These are phyloP conservation scores for Tragelaphus buxtoni DNA, from an alignment of 2,113 vertebrate genomes.

Conservation along the genomic window DNA sequence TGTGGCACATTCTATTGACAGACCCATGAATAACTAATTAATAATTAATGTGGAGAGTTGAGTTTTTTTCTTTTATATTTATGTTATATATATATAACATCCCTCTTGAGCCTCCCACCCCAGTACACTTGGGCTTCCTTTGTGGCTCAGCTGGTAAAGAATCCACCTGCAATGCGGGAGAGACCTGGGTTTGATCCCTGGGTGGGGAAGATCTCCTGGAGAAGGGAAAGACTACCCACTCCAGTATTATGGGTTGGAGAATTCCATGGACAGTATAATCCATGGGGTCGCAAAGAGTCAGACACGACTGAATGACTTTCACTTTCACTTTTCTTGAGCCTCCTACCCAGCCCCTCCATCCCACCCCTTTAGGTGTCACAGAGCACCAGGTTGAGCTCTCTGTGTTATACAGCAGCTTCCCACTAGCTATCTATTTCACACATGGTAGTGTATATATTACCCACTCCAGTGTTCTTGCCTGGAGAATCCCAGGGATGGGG, in stretches of 20 bases:
- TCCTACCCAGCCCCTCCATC: background rate
- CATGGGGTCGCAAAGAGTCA: accelerated
- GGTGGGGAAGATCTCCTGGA: background rate
- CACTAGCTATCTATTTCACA: background rate
- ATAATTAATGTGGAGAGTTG: background rate
- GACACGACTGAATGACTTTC: background rate
- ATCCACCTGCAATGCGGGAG: background rate
- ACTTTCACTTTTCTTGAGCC: background rate
- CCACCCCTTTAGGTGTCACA: background rate
- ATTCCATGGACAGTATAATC: background rate
- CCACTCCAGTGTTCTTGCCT: too few relatives aligned
- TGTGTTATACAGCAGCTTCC: background rate
- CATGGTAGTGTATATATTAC: background rate
- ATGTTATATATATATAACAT: background rate
- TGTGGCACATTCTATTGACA: background rate
- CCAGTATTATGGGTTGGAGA: background rate
- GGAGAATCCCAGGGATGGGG: too few relatives aligned
- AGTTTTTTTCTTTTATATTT: background rate
- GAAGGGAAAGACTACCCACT: background rate
- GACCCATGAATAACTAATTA: background rate
- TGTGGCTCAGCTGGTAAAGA: background rate
- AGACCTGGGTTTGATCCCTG: background rate
- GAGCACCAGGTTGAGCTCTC: background rate
- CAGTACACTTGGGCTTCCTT: background rate
- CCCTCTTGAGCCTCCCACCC: background rate